Base-by-base conservation (phyloP, 92 coral and sea anemone genomes). In the Paramuricea clavata region DNA sequence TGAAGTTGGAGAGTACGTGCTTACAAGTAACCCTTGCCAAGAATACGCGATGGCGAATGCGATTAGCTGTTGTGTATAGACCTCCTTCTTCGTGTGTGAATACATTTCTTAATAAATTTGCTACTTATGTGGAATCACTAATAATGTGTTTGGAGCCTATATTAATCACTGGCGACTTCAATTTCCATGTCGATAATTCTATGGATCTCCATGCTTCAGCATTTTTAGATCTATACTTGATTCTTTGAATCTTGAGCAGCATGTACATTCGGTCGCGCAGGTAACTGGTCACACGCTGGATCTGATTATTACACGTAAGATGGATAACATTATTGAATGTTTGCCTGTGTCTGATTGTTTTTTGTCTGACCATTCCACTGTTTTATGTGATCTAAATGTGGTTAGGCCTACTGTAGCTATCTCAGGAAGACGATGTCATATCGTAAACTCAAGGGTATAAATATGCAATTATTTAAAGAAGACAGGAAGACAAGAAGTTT, bases 161-260 rank as follows among this genome's bases (percentile, higher is more conserved):
- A 3, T 52, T 52, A 21, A 52, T 52, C 23, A 13, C n/a, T 21
- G 61, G 61, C 23, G 61, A 52, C 39, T 65, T 65, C 17, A 65
- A 65, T 27, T 12, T 65, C 17, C 52, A 70, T 36, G 77, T 70
- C 16, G 77, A 70, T 70, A 36, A 70, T 36, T 32, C 77, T 34
- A 7, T n/a, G 28, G 50, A 70, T 70, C 27, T 36, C 35, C 30
- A 70, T 70, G 77, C 49, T 36, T n/a, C 49, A 35, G 77, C 49
- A 22, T 70, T 70, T 70, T 22, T 70, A 54, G 62, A 70, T 26
- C 49, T 70, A n/a, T n/a, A 35, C 52, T 70, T 35, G 77, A 70
- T 35, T 70, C 77, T 35, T 12, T 70, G 77, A 42, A 42, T 11
- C 50, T 70, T 33, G 15, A n/a, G 50, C 77, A 70, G 77, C 77